Evolutionary conservation across 92 coral and sea anemone species (phyloP), one percentile per base, ranked within the genome.

Genomic region (Phenganax subtilis): DNA sequence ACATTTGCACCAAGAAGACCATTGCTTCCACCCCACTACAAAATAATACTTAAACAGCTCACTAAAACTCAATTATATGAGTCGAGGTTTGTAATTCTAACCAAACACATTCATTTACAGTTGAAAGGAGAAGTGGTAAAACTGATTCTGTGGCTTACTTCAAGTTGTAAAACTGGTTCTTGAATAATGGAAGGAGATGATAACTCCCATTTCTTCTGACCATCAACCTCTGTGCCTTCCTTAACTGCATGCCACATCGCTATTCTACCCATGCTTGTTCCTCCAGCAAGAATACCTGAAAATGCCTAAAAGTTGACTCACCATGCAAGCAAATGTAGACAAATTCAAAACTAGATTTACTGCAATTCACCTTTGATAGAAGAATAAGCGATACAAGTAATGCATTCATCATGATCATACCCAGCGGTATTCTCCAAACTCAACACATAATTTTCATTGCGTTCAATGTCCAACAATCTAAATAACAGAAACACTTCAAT

Each of bases 211-310:
- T 57, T 89, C 27, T 89, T 90, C 58, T 89, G 88, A 6, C 87
- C 90, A 55, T 96, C 94, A 29, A 80, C 54, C n/a, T 87, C 86
- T 47, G 76, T 80, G 60, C 83, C 84, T 28, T 80, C 85, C 52
- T 81, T 85, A 76, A 89, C 85, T 37, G 71, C 71, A 62, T 87
- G 91, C 99, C 99, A 96, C 96, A 96, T 89, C 73, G 97, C 97
- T 67, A 96, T 92, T 79, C 92, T 96, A 17, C 97, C 97, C 73
- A 90, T 92, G 88, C 89, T 96, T 75, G 99, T 92, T 51, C 99
- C 97, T 16, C 96, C 99, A 55, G 99, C 97, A 44, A 96, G 87
- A 56, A 92, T 75, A 20, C 93, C 99, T 96, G 57, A 67, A 71
- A 31, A 37, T 37, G 47, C 5, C 5, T 37, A 37, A 37, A 37